phyloP scores from a whole-genome alignment of 37 sponge, comb jelly and placozoan species.

The Ianthella basta region DNA sequence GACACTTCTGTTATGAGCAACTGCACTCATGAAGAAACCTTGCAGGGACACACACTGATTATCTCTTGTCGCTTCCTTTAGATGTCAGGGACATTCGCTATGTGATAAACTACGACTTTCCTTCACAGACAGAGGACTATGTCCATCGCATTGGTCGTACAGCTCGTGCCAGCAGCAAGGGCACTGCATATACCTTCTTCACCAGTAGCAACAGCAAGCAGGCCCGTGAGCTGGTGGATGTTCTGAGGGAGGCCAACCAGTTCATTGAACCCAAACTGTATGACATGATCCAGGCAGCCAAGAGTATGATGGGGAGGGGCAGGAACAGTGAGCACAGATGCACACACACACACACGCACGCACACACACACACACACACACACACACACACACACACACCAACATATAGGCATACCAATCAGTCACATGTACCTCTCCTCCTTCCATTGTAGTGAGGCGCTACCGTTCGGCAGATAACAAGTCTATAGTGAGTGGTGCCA shows the following conservation, averaged over 20 bases:
- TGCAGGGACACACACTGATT: neutral
- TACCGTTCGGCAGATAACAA: too few relatives aligned
- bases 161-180: conserved; percentile 86
- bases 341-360: too few relatives aligned
- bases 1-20: too few relatives aligned
- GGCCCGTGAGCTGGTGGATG: conserved; percentile 83
- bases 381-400: too few relatives aligned
- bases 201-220: conserved; percentile 77
- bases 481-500: too few relatives aligned
- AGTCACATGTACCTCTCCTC: too few relatives aligned
- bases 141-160: conserved; percentile 98
- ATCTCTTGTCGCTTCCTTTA: conserved; percentile 9
- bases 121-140: conserved; percentile 94
- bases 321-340: too few relatives aligned
- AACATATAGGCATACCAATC: too few relatives aligned
- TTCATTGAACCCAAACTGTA: conserved; percentile 67
- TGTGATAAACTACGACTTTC: conserved; percentile 99
- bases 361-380: too few relatives aligned
- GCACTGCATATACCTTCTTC: conserved; percentile 97
- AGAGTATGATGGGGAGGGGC: conserved; percentile 26
- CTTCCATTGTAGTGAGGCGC: too few relatives aligned
- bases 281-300: conserved; percentile 72
- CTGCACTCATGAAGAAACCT: too few relatives aligned
- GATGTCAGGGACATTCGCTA: conserved; percentile 91
- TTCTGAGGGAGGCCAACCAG: conserved; percentile 91